Conservation (phyloP, 2,113 vertebrate species). For the Apaloderma vittatum region DNA sequence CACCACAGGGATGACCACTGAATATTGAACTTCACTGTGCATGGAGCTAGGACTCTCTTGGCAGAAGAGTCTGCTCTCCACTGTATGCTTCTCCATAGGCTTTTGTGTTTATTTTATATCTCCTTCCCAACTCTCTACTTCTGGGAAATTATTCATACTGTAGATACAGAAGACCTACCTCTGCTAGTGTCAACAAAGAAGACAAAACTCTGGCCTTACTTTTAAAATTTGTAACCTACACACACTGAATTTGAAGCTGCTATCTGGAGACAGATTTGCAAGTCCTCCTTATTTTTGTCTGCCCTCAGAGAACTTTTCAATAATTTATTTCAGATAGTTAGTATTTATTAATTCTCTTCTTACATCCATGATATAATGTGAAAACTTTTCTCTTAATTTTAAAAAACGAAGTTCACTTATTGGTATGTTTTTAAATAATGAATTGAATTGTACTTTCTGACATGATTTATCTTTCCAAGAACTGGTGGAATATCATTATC, state of each 20-base stretch:
- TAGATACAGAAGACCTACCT: background rate
- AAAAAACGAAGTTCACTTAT: constrained; percentile 39
- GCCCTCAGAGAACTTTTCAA: background rate
- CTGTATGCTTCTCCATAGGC: background rate
- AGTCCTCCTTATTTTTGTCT: background rate
- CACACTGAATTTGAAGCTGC: background rate
- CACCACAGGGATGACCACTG: background rate
- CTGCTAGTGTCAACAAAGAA: background rate
- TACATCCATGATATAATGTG: background rate
- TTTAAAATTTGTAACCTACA: background rate
- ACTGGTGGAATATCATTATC: background rate
- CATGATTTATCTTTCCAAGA: constrained; percentile 12
- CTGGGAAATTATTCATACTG: background rate
- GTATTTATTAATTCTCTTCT: constrained; percentile 6
- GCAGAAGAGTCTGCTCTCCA: no score
- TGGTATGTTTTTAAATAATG: constrained; percentile 38
- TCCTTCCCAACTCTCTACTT: background rate
- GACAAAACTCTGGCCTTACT: background rate
- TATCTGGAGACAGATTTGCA: background rate
- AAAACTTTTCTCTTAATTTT: constrained; percentile 25
- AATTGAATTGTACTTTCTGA: constrained; percentile 27
- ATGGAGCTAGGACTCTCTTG: background rate
- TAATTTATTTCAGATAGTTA: constrained; percentile 3
- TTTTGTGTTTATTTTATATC: background rate
- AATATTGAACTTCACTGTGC: background rate